Evolutionary conservation across 2,113 vertebrate species (phyloP).

Genomic region (Neotragus moschatus): DNA sequence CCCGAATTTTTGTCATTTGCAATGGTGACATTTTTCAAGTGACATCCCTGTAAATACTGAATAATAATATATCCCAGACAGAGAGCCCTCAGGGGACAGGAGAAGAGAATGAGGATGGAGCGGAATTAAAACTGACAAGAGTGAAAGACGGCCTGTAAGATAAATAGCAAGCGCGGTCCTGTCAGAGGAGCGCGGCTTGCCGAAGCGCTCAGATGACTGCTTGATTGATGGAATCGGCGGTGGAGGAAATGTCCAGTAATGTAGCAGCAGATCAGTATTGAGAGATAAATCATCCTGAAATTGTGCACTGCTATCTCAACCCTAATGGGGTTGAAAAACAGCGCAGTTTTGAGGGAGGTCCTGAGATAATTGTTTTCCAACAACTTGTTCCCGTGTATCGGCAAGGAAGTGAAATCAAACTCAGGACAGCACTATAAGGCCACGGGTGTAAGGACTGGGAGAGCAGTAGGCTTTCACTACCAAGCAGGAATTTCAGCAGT

Average conservation of each 20-base stretch:
- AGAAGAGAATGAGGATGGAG: conserved; percentile 54
- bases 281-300: conserved; percentile 67
- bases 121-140: conserved; percentile 71
- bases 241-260: conserved; percentile 62
- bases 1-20: conserved; percentile 56
- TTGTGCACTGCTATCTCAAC: conserved; percentile 8
- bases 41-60: conserved; percentile 72
- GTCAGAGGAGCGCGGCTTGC: not conserved
- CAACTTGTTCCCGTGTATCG: not conserved
- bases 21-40: conserved; percentile 63
- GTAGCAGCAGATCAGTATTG: conserved; percentile 51
- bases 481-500: not conserved
- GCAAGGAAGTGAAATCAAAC: conserved; percentile 54
- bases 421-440: not conserved
- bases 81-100: conserved; percentile 63
- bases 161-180: conserved; percentile 15
- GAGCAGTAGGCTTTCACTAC: not conserved
- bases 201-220: not conserved
- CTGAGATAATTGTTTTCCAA: conserved; percentile 66
- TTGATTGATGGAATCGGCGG: conserved; percentile 62
- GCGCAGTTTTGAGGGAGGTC: conserved; percentile 47
- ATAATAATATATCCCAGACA: conserved; percentile 65
- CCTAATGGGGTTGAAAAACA: conserved; percentile 66
- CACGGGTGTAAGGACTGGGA: not conserved
- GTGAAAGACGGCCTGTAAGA: conserved; percentile 41